Conservation (phyloP, 1,140 invertebrate species). For the Tenebrio molitor region DNA sequence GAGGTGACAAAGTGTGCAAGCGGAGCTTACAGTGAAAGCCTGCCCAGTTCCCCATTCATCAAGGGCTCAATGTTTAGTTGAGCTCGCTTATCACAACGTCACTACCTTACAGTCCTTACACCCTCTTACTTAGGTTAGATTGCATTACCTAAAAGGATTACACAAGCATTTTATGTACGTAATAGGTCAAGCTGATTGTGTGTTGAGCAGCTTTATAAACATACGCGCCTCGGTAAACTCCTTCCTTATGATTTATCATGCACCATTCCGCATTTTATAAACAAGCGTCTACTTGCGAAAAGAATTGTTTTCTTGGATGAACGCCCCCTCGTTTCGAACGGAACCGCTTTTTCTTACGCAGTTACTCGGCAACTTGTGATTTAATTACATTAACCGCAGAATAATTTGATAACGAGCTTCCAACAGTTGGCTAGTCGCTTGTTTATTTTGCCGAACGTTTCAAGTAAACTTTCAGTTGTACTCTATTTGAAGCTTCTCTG, state of each 20-base stretch:
- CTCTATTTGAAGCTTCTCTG: background rate
- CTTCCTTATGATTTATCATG: conserved; percentile 15
- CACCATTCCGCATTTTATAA: conserved; percentile 3
- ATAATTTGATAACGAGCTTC: conserved; percentile 57
- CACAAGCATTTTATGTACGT: conserved; percentile 39
- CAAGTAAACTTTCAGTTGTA: conserved; percentile 54
- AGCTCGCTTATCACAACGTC: conserved; percentile 50
- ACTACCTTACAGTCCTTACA: conserved; percentile 41
- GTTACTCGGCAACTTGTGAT: conserved; percentile 53
- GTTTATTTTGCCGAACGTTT: conserved; percentile 58
- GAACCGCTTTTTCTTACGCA: background rate
- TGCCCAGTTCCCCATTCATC: conserved; percentile 59
- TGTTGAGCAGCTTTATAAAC: conserved; percentile 37
- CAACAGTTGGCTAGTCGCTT: conserved; percentile 49
- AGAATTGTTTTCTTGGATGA: conserved; percentile 10
- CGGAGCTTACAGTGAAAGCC: conserved; percentile 58
- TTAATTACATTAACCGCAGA: conserved; percentile 55
- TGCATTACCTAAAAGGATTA: conserved; percentile 47
- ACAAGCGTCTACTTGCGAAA: background rate
- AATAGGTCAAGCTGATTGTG: conserved; percentile 41
- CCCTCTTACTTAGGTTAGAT: conserved; percentile 48
- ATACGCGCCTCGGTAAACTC: conserved; percentile 23
- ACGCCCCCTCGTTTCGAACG: background rate
- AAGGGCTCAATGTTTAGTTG: conserved; percentile 59
- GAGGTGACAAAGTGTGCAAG: conserved; percentile 63